Base-by-base conservation (phyloP, 2,888 invertebrate genomes). In the Troilus luridus region DNA sequence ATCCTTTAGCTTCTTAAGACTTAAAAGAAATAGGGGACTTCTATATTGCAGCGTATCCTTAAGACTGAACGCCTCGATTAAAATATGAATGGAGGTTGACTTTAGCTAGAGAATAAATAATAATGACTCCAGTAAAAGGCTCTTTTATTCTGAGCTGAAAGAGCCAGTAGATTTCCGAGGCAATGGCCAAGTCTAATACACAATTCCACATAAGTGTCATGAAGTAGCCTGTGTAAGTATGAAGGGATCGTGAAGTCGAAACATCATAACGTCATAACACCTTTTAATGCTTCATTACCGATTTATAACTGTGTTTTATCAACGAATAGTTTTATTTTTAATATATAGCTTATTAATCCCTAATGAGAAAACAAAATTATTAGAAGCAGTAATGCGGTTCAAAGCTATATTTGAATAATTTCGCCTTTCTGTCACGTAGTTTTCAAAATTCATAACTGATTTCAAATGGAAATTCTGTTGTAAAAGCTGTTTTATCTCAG, bases 141-240 rank as follows among this genome's bases (percentile, higher is more conserved):
- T 77, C 72, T 41, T 27, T 77, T 77, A 77, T 77, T 77, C 72
- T 14, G 8, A 77, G 72, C 72, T 77, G 41, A 77, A 77, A 77
- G 27, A 77, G 72, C 72, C 72, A 41, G 72, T 41, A 41, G 72
- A 77, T 77, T 17, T 27, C 17, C 0, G 27, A 41, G 27, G 27
- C 41, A 19, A 77, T 77, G 17, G 27, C 17, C 27, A 77, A 77
- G 72, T 27, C 27, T 77, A 77, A 77, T 77, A 41, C 41, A 77
- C 27, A 27, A 77, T 77, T 41, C 72, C 72, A 17, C 9, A 77
- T 41, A 77, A 77, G 17, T 77, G 72, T 77, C 72, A 77, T 17
- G 72, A 17, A 77, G 27, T 41, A 67, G 67, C 67, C 14, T 77
- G 27, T 17, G 72, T 77, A 19, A 41, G 41, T n/a, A 41, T 0